Base-by-base conservation (phyloP, 2,888 invertebrate species). In the Netelia fuscicornis region DNA sequence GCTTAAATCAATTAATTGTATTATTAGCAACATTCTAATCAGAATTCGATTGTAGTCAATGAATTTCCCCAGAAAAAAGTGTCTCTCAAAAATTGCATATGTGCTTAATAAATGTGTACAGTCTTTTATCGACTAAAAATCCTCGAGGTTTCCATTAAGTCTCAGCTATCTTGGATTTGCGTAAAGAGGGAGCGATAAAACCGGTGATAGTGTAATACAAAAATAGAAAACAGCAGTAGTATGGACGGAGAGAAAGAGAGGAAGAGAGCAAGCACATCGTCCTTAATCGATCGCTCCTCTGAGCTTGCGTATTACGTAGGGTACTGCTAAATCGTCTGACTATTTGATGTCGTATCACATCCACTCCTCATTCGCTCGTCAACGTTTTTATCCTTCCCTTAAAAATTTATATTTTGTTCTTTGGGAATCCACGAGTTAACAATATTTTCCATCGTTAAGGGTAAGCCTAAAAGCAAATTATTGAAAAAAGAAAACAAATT, bases 41-140 rank as follows among this genome's bases (percentile, higher is more conserved):
- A 37, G 37, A 37, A 37, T 37, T 37, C 37, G 37, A 17, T 56
- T 37, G 11, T 44, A 30, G 25, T 17, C 52, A 44, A 20, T 62
- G 23, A 75, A 25, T 64, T 54, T 6, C 11, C 67, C 2, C 6
- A 70, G 25, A n/a, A 56, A 58, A n/a, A 52, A 52, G 17, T 56
- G 6, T 13, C 54, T 30, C 11, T 37, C 5, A 37, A 37, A 37
- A 37, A 37, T 37, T 37, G 37, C 37, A 37, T 37, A 6, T 8
- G 37, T 25, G 20, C 65, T 17, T 58, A 25, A n/a, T 37, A 67
- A 48, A 48, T 3, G 3, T 48, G 13, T 48, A 10, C 13, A 10
- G 48, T 48, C 13, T 48, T 11, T 10, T 13, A 48, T 48, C 10
- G 10, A 48, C 13, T 48, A 3, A 13, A 48, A 48, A 48, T 48